Base-by-base conservation (phyloP, 2,888 invertebrate species). In the Holacanthella duospinosa region DNA sequence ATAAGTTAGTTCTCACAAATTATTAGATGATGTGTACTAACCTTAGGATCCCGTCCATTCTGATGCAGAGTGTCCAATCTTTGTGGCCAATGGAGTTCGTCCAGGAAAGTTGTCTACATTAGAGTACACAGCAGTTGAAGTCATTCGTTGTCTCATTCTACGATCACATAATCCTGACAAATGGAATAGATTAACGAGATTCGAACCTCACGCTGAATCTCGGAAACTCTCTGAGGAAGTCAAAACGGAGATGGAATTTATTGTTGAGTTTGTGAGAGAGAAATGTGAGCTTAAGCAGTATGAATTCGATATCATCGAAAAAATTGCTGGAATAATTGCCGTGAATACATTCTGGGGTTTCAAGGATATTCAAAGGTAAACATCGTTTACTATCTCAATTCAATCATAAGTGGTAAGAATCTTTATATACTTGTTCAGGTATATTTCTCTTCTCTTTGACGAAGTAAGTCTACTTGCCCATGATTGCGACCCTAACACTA, bases 401-500 rank as follows among this genome's bases (percentile, higher is more conserved):
- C 6, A 36, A 9, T 36, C 9, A 16, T 9, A 36, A 36, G 36
- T 36, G 6, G 16, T 9, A 36, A 36, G 6, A 36, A n/a, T n/a
- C n/a, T n/a, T n/a, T n/a, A 9, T 36, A 36, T 9, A 36, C 16
- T 16, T 36, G 36, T 9, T 9, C 48, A 48, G 48, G 48, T 21
- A 48, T 21, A 21, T 21, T n/a, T 48, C 48, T 21, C 21, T 48
- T 4, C 48, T 48, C 4, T 48, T 48, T 48, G 48, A 48, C 21
- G n/a, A 48, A 21, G 48, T 48, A 27, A 25, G 9, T 4, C 21
- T 55, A 6, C 27, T 55, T 21, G 9, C 6, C 4, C 55, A 55
- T 27, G 55, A 55, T 27, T 55, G 55, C n/a, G 55, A 55, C 25
- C 55, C 55, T 9, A 55, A 55, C 21, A 55, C 29, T 12, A 19